phyloP scores from a whole-genome alignment of 2,888 invertebrate species.

The Tenthredo scrophulariae region DNA sequence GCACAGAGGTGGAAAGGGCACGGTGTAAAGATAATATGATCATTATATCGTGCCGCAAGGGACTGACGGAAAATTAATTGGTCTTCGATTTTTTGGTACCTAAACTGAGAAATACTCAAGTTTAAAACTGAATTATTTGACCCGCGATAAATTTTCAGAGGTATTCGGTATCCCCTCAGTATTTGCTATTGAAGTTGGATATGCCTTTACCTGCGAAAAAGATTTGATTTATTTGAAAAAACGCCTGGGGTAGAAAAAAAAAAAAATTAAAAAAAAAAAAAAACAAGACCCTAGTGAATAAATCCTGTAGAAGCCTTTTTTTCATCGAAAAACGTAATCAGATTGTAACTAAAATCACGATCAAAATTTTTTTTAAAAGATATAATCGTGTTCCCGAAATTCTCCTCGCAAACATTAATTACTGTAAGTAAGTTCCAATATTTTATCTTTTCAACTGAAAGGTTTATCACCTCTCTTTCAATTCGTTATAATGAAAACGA shows the following conservation, averaged over 20 bases:
- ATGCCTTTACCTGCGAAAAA: not conserved
- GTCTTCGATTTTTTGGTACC: not conserved
- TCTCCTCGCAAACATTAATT: not conserved
- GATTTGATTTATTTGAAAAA: constrained; percentile 5
- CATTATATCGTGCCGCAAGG: not conserved
- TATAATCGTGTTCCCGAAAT: not conserved
- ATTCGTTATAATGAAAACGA: too few species aligned
- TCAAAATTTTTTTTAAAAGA: not conserved
- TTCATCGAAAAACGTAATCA: too few species aligned
- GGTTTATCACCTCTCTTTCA: too few species aligned
- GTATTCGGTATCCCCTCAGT: not conserved
- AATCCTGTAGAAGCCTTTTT: constrained; percentile 1
- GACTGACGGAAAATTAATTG: not conserved
- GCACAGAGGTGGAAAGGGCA: not conserved
- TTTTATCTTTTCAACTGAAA: too few species aligned
- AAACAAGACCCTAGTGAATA: not conserved
- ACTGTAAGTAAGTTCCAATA: not conserved
- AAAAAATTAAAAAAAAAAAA: too few species aligned
- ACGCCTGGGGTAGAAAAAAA: not conserved
- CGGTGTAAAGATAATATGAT: not conserved
- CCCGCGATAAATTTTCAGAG: not conserved
- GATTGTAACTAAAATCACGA: not conserved
- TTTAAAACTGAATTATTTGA: not conserved
- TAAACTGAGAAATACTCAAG: not conserved
- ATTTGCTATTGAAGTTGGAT: not conserved